These are phyloP conservation scores for Beaufortia kweichowensis DNA, from an alignment of 2,113 vertebrate species.

Conservation along the genomic window DNA sequence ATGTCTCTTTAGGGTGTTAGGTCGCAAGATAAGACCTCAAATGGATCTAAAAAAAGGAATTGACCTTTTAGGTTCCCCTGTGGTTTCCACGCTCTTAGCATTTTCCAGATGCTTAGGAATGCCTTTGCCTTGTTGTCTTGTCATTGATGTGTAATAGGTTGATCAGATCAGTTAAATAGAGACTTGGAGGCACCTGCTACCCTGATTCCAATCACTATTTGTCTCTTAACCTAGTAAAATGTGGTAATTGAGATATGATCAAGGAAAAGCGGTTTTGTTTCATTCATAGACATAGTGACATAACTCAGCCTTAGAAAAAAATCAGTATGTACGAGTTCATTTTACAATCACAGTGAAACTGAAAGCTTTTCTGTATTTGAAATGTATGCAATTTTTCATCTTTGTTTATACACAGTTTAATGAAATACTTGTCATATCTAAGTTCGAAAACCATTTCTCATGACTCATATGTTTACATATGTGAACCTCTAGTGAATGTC, in stretches of 20 bases:
- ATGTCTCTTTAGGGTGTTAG: neutral
- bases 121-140: constrained; percentile 30
- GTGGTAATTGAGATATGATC: neutral
- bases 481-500: constrained; percentile 1
- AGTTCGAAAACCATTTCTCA: neutral
- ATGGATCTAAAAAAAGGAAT: constrained; percentile 5
- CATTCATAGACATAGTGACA: neutral
- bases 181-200: constrained; percentile 9
- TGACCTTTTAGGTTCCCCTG: neutral
- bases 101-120: constrained; percentile 23
- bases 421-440: too few relatives aligned
- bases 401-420: too few relatives aligned
- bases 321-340: too few relatives aligned
- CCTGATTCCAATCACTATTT: neutral
- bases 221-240: neutral
- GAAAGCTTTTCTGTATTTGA: neutral
- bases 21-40: neutral
- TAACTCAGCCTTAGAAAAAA: neutral
- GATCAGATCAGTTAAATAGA: constrained; percentile 21
- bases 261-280: neutral
- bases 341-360: neutral
- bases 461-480: neutral
- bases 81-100: neutral
- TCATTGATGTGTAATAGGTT: constrained; percentile 10
- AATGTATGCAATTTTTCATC: too few relatives aligned